Conservation (phyloP, 2,888 invertebrate species). For the Hedychridium roseum region DNA sequence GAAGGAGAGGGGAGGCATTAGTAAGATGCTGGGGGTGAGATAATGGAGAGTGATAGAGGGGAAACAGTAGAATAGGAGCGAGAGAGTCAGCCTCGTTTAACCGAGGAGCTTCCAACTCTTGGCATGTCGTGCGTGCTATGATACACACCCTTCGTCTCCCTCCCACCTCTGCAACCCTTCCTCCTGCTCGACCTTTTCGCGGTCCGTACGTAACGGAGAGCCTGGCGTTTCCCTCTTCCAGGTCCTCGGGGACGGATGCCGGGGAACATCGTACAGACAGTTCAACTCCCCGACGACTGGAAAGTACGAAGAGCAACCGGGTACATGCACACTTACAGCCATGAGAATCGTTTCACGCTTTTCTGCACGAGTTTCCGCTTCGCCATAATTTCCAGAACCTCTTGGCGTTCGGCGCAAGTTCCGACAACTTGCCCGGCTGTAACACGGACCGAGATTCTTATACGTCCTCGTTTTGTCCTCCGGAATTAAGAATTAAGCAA, state of each 20-base stretch:
- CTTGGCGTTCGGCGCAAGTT: no score
- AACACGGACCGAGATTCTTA: no score
- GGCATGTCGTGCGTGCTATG: slow-evolving; percentile 45
- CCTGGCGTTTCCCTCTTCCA: no score
- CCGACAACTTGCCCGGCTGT: no score
- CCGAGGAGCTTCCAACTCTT: slow-evolving; percentile 44
- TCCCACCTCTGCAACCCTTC: slow-evolving; percentile 13
- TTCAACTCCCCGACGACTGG: no score
- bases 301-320: no score
- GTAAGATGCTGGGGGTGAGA: slow-evolving; percentile 3
- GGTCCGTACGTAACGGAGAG: no score
- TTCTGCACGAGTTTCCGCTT: slow-evolving; percentile 1
- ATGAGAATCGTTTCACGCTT: slow-evolving; percentile 12
- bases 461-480: no score
- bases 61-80: slow-evolving; percentile 15
- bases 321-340: slow-evolving; percentile 13
- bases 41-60: slow-evolving; percentile 3
- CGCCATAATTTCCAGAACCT: no score
- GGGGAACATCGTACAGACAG: no score
- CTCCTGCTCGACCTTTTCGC: slow-evolving; percentile 36
- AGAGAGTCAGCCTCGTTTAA: slow-evolving; percentile 56
- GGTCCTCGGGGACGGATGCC: no score
- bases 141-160: slow-evolving; percentile 13
- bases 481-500: no score
- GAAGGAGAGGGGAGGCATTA: slow-evolving; percentile 8